Percentiles rank a stretch among this genome's conserved stretches.
These are phyloP conservation scores for Cardiocondyla obscurior DNA, from an alignment of 1,140 invertebrate species.

Conservation along the genomic window DNA sequence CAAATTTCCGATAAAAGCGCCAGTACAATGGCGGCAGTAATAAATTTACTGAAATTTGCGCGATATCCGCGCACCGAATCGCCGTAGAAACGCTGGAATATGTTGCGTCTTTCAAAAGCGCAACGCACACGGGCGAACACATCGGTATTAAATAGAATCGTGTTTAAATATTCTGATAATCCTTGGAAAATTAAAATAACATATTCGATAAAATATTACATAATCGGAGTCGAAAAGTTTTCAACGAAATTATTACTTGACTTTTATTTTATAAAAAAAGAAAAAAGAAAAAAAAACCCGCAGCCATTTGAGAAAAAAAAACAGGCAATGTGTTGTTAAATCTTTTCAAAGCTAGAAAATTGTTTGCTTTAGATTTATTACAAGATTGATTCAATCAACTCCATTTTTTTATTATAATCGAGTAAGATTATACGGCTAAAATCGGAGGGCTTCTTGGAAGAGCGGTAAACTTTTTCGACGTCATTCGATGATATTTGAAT, in stretches of 20 bases:
- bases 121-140: slow-evolving; percentile 21
- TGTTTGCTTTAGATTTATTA: neutral
- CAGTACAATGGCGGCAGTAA: slow-evolving; percentile 47
- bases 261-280: slow-evolving; percentile 7
- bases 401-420: neutral
- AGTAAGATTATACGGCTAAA: neutral
- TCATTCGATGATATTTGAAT: slow-evolving; percentile 30
- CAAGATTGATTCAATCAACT: neutral
- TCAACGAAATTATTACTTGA: slow-evolving; percentile 26
- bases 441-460: neutral
- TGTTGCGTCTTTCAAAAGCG: slow-evolving; percentile 50
- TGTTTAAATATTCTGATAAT: slow-evolving; percentile 47
- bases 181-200: slow-evolving; percentile 46
- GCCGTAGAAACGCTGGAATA: slow-evolving; percentile 19
- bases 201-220: slow-evolving; percentile 47
- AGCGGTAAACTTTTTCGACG: neutral
- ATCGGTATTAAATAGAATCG: slow-evolving; percentile 48
- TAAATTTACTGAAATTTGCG: slow-evolving; percentile 55
- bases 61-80: slow-evolving; percentile 37
- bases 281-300: too few relatives aligned
- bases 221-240: slow-evolving; percentile 27
- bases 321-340: neutral
- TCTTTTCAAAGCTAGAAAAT: neutral
- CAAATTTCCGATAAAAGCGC: slow-evolving; percentile 58
- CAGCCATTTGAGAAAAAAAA: neutral